Percentiles rank a stretch among this genome's conserved stretches.
phyloP scores from a whole-genome alignment of 2,113 vertebrate species.

The Balaenoptera acutorostrata region DNA sequence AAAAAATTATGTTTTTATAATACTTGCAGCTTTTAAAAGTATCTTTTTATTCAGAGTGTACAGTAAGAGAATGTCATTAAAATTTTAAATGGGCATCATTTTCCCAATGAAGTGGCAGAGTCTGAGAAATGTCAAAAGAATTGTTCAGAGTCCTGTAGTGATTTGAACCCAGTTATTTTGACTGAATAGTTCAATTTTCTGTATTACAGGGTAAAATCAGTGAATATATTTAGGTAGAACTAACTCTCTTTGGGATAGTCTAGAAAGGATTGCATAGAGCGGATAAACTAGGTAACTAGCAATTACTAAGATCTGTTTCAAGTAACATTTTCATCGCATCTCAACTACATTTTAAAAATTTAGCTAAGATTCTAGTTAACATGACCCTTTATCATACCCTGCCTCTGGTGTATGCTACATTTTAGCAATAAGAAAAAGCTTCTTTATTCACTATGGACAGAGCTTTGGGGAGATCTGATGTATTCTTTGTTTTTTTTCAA shows the following conservation, averaged over 20 bases:
- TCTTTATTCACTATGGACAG: slow-evolving; percentile 21
- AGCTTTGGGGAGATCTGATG: background rate
- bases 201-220: background rate
- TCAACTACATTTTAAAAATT: slow-evolving; percentile 18
- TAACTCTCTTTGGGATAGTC: background rate
- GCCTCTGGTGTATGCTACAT: background rate
- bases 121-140: background rate
- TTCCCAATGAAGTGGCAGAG: background rate
- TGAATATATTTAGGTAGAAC: background rate
- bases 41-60: background rate
- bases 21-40: background rate
- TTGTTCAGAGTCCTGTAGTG: background rate
- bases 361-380: slow-evolving; percentile 4
- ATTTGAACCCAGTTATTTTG: background rate
- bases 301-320: background rate
- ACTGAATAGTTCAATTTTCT: background rate
- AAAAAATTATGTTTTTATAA: background rate
- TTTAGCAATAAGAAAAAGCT: slow-evolving; percentile 35
- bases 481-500: background rate
- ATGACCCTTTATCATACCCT: background rate
- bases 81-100: background rate
- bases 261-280: background rate
- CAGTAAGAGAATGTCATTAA: background rate
- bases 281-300: background rate
- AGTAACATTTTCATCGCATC: slow-evolving; percentile 15